Base-by-base conservation (phyloP, 1,140 invertebrate genomes). In the Philotrypesis tridentata region DNA sequence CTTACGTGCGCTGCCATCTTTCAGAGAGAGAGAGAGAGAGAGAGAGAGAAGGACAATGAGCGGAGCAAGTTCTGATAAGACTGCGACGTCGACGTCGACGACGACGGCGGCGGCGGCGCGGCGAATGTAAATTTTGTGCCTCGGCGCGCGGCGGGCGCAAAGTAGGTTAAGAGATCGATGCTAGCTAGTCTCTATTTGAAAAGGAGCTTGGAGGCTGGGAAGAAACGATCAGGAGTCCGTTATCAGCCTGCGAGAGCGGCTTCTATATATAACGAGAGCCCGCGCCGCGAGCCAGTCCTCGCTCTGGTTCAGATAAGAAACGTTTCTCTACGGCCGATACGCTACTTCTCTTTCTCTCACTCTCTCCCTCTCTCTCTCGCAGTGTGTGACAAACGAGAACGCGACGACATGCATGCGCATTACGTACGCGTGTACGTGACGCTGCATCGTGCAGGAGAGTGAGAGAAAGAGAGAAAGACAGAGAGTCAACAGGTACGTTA, bases 151-250 rank as follows among this genome's bases (percentile, higher is more conserved):
- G n/a, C n/a, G n/a, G n/a, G n/a, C n/a, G n/a, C n/a, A n/a, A 81
- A 75, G 72, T 81, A 70, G 79, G 79, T 81, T 81, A 70, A 81
- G 79, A 75, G 79, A 81, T 81, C 79, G 79, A 81, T 81, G 79
- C 43, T 29, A 55, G 23, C 72, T 21, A 4, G 29, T n/a, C 12
- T n/a, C 7, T 21, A 21, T 68, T 61, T 71, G 68, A 73, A 63
- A 73, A 73, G n/a, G n/a, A n/a, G 78, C 43, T 27, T 11, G 55
- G 0, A 27, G 70, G 33, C 33, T 37, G 11, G 67, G 7, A 60
- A 61, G 77, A 23, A 40, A 27, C 68, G 68, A 55, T 79, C 77
- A 40, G 31, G 31, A 43, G 70, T 33, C 70, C 60, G 37, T 67
- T 80, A 80, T 79, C 78, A n/a, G 29, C 43, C 55, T 11, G 29